Percentiles rank a stretch among this genome's conserved stretches.
Conservation (phyloP, 1,140 invertebrate species). For the Zaprionus capensis region DNA sequence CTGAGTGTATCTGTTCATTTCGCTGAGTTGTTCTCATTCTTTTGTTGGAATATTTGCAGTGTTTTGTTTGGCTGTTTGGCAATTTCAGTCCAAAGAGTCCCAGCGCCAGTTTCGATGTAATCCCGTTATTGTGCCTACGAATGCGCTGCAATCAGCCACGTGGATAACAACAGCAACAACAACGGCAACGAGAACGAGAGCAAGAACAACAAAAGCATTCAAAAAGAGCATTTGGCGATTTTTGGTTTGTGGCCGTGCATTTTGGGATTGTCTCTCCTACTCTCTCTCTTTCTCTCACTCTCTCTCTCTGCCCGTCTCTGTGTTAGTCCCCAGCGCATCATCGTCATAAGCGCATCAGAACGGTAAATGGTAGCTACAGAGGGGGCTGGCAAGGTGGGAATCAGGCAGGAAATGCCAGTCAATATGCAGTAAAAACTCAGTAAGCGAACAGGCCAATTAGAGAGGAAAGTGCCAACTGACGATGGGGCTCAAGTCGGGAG, state of each 20-base stretch:
- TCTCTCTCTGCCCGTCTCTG: constrained; percentile 6
- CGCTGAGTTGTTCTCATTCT: constrained; percentile 4
- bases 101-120: constrained; percentile 49
- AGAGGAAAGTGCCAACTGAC: constrained; percentile 64
- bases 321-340: constrained; percentile 3
- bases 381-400: background rate
- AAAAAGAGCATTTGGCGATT: constrained; percentile 30
- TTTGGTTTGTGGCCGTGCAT: constrained; percentile 53
- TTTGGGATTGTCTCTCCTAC: constrained; percentile 25
- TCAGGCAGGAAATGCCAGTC: constrained; percentile 17
- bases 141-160: constrained; percentile 65
- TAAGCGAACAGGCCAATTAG: constrained; percentile 67
- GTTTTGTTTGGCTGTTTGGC: constrained; percentile 47
- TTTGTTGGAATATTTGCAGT: constrained; percentile 25
- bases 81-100: constrained; percentile 10
- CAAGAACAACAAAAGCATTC: background rate
- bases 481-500: constrained; percentile 38
- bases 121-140: constrained; percentile 68
- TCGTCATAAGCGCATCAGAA: constrained; percentile 72
- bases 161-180: constrained; percentile 43
- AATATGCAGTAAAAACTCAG: constrained; percentile 74
- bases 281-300: background rate
- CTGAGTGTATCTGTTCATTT: background rate
- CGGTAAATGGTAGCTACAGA: constrained; percentile 47
- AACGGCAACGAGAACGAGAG: constrained; percentile 20